Conservation (phyloP, 37 sponge, comb jelly and placozoan genomes). For the Lycopodina hypogea region DNA sequence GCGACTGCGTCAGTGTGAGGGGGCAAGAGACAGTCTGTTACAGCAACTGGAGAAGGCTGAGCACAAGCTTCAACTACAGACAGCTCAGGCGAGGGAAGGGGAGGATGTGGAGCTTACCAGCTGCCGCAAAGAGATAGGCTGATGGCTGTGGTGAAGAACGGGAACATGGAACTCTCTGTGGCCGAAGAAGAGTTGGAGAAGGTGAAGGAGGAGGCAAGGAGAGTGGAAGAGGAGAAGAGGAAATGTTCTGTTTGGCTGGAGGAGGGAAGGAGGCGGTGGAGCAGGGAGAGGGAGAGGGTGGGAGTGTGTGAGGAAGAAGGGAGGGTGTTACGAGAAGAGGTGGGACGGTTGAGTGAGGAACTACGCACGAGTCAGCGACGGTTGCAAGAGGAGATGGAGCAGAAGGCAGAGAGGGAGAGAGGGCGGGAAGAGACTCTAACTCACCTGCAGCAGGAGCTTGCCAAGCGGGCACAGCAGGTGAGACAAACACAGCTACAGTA, state of each 20-base stretch:
- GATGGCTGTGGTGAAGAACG: constrained; percentile 10
- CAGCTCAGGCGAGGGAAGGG: neutral
- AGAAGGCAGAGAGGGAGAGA: constrained; percentile 32
- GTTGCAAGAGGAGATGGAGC: constrained; percentile 25
- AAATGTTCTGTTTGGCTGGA: neutral
- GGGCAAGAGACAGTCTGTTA: constrained; percentile 9
- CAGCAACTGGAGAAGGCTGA: constrained; percentile 24
- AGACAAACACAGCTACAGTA: neutral
- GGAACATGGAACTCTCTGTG: no score
- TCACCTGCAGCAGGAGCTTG: constrained; percentile 57
- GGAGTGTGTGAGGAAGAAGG: constrained; percentile 3
- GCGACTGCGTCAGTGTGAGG: constrained; percentile 31
- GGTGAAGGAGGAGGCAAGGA: constrained; percentile 11
- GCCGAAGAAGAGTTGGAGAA: constrained; percentile 34
- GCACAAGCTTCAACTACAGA: neutral
- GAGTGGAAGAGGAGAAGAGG: neutral
- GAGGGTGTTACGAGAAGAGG: constrained; percentile 19
- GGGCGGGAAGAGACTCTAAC: constrained; percentile 18
- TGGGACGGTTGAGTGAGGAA: constrained; percentile 20
- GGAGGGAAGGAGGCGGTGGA: neutral
- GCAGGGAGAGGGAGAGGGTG: neutral
- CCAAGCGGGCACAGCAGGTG: constrained; percentile 62
- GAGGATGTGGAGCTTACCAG: constrained; percentile 1
- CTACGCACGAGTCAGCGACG: constrained; percentile 9
- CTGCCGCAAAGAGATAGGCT: constrained; percentile 5